Evolutionary conservation across 2,797 vertebrate species (phyloP).

Genomic region (Periparus ater): DNA sequence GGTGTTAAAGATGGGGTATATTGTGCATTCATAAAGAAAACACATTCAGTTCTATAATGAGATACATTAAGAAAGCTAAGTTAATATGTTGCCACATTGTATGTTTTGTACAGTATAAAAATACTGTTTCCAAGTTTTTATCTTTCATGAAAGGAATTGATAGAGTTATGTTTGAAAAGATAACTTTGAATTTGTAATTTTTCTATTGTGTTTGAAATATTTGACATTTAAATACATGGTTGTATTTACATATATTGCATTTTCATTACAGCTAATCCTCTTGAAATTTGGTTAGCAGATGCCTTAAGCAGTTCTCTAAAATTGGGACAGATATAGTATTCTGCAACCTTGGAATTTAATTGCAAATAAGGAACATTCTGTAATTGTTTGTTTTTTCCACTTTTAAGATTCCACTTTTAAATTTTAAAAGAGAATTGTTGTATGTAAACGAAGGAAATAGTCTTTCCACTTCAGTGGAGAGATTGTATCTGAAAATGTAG

Average conservation of each 20-base stretch:
- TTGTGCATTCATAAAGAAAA: neutral
- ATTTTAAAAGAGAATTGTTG: neutral
- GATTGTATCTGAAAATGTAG: neutral
- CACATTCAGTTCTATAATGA: neutral
- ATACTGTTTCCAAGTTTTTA: neutral
- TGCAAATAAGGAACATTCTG: slow-evolving; percentile 4
- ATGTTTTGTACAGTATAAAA: neutral
- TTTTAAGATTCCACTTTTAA: neutral
- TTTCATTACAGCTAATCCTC: slow-evolving; percentile 69
- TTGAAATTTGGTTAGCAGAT: slow-evolving; percentile 69
- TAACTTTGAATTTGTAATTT: slow-evolving; percentile 48
- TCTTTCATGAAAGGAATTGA: neutral
- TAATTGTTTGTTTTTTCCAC: neutral
- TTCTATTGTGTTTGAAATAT: slow-evolving; percentile 55
- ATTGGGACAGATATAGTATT: slow-evolving; percentile 54
- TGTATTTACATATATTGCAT: slow-evolving; percentile 72
- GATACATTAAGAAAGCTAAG: neutral
- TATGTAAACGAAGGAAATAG: neutral
- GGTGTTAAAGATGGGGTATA: neutral
- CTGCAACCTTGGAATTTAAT: slow-evolving; percentile 31
- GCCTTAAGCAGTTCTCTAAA: slow-evolving; percentile 65
- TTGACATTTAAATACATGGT: slow-evolving; percentile 43
- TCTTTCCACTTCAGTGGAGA: neutral
- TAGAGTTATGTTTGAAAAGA: slow-evolving; percentile 24
- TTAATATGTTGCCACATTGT: neutral